phyloP scores from a whole-genome alignment of 2,888 invertebrate species.

The Bimastos eiseni region DNA sequence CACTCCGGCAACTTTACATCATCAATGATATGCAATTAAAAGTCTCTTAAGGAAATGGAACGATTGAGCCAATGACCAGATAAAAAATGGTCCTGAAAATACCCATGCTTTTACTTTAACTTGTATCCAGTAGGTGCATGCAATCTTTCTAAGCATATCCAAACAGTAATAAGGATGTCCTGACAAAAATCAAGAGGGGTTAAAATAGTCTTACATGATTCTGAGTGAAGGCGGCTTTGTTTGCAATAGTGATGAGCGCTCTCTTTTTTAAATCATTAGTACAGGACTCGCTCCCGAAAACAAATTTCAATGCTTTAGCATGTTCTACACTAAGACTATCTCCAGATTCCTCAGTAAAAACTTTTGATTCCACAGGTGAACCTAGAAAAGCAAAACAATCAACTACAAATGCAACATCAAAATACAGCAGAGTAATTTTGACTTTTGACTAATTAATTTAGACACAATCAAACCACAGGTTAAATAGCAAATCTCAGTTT shows the following conservation, averaged over 20 bases:
- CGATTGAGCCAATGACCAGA: too few relatives aligned
- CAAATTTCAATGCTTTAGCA: neutral
- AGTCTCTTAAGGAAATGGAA: too few relatives aligned
- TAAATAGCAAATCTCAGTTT: too few relatives aligned
- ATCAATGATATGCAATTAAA: too few relatives aligned
- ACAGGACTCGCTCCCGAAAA: neutral
- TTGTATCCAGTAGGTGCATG: too few relatives aligned
- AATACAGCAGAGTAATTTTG: neutral
- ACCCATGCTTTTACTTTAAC: too few relatives aligned
- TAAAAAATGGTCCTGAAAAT: too few relatives aligned
- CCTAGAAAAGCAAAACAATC: neutral
- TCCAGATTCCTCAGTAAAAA: neutral
- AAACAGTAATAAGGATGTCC: neutral
- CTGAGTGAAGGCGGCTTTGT: slow-evolving; percentile 28
- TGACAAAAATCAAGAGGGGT: neutral
- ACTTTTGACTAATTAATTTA: neutral
- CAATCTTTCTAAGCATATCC: neutral
- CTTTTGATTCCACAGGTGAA: neutral
- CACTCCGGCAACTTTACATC: too few relatives aligned
- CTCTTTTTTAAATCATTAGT: neutral
- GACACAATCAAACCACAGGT: too few relatives aligned
- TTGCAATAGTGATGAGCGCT: slow-evolving; percentile 26
- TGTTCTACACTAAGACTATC: neutral
- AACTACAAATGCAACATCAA: neutral
- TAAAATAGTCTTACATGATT: slow-evolving; percentile 24